These are phyloP conservation scores for Nycticryphes semicollaris DNA, from an alignment of 2,113 vertebrate species.

Conservation along the genomic window DNA sequence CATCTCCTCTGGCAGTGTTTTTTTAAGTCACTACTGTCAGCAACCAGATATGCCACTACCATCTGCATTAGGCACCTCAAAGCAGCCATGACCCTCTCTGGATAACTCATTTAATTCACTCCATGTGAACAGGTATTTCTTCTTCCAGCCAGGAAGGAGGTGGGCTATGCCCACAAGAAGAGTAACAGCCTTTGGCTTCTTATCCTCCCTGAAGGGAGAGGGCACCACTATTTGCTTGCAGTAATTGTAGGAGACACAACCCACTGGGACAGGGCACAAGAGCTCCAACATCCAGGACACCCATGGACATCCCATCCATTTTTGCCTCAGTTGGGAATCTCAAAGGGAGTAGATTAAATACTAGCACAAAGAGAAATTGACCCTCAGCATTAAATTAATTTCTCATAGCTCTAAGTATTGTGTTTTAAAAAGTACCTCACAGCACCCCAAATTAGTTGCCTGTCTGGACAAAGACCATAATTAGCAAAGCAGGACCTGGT, in stretches of 20 bases:
- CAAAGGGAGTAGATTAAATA: neutral
- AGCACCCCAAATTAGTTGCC: constrained; percentile 17
- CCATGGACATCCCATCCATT: neutral
- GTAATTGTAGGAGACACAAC: neutral
- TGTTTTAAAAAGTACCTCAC: neutral
- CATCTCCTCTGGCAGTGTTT: neutral
- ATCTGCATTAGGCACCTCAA: neutral
- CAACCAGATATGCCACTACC: neutral
- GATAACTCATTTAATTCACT: neutral
- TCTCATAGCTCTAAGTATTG: neutral
- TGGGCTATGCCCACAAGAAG: neutral
- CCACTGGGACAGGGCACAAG: neutral
- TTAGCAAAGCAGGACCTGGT: neutral
- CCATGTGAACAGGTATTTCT: neutral
- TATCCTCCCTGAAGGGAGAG: neutral
- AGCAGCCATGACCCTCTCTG: neutral
- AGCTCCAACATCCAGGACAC: neutral
- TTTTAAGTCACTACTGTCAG: neutral
- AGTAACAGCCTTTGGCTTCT: neutral
- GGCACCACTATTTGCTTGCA: neutral
- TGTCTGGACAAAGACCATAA: neutral
- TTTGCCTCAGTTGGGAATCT: neutral
- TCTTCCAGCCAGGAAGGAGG: neutral
- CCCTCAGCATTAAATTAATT: neutral
- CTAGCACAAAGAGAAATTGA: neutral